Evolutionary conservation across 2,113 vertebrate genomes (phyloP).

Genomic region (Colaptes auratus): DNA sequence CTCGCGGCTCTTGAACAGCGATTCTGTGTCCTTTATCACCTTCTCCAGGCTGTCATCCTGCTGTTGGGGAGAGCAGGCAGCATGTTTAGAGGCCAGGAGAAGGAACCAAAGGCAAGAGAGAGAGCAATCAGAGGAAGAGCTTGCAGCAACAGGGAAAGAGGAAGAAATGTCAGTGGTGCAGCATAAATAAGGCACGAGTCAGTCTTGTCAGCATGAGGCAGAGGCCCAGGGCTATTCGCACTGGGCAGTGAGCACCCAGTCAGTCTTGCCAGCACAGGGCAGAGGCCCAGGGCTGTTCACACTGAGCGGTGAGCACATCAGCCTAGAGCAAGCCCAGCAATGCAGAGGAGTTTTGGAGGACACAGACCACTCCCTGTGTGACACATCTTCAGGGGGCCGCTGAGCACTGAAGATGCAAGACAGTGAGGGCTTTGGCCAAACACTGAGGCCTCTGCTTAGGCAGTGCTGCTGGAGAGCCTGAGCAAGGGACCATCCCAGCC

Average conservation of each 20-base stretch:
- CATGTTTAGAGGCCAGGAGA: not conserved
- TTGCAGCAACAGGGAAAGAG: not conserved
- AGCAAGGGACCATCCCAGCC: not conserved
- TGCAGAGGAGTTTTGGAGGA: not conserved
- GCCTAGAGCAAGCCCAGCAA: not conserved
- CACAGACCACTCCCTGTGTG: accelerated
- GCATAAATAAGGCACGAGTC: not conserved
- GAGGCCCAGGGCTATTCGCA: not conserved
- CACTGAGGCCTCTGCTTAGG: not conserved
- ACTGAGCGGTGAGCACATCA: not conserved
- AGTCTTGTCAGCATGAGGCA: not conserved
- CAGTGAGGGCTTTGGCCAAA: not conserved
- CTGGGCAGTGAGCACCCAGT: not conserved
- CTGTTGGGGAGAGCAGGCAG: slow-evolving; percentile 56
- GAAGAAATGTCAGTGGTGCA: not conserved
- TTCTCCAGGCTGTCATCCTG: slow-evolving; percentile 95
- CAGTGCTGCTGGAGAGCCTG: not conserved
- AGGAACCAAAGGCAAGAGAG: not conserved
- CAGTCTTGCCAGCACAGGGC: not conserved
- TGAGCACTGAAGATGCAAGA: accelerated
- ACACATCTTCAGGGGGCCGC: not conserved
- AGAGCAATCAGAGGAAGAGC: slow-evolving; percentile 5
- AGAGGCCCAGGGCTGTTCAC: not conserved
- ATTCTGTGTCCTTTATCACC: slow-evolving; percentile 96
- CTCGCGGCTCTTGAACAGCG: slow-evolving; percentile 94